These are phyloP conservation scores for Strix aluco DNA, from an alignment of 2,113 vertebrate genomes.

Conservation along the genomic window DNA sequence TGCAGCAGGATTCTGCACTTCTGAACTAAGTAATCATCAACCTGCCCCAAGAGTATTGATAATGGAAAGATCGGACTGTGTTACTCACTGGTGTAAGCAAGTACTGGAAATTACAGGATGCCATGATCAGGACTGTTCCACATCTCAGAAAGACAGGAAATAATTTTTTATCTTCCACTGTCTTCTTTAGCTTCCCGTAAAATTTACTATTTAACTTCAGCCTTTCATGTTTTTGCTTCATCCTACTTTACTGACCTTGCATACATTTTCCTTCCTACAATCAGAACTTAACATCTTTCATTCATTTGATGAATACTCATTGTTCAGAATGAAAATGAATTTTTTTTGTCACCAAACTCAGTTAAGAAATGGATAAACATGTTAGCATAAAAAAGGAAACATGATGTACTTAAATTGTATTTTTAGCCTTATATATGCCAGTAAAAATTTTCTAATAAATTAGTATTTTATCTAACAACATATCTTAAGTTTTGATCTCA, in stretches of 20 bases:
- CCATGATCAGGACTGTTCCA: neutral
- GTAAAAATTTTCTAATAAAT: neutral
- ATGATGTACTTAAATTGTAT: accelerated
- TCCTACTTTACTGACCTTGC: neutral
- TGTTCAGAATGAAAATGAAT: neutral
- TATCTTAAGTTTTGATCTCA: neutral
- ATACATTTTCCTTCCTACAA: neutral
- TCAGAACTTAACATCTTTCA: neutral
- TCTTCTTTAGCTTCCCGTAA: neutral
- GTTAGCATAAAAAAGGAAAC: neutral
- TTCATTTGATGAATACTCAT: neutral
- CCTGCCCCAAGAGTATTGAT: accelerated
- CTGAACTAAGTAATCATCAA: neutral
- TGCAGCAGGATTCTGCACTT: neutral
- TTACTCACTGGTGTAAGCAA: neutral
- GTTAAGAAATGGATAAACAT: neutral
- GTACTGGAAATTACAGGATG: neutral
- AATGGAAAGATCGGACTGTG: neutral
- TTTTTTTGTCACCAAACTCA: neutral
- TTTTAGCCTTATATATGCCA: neutral
- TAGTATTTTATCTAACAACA: neutral
- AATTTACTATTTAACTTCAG: neutral
- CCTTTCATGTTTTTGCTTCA: neutral
- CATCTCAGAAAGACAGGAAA: neutral
- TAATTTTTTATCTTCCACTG: neutral